Evolutionary conservation across 2,797 vertebrate species (phyloP).

Genomic region (Manis crassicaudata): DNA sequence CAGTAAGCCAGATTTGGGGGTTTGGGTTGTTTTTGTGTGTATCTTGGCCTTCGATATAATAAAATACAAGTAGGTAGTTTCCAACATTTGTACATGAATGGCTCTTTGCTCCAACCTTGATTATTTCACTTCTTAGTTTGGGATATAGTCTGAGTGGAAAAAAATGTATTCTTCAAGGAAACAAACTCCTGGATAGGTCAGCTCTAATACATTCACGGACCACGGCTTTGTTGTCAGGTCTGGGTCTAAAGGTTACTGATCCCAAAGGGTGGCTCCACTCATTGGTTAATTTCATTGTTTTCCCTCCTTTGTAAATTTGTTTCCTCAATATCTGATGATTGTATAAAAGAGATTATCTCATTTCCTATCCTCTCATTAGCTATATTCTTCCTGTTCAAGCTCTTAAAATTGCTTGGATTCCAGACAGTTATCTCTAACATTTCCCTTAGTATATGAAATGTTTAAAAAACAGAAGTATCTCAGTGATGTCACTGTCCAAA

Average conservation of each 20-base stretch:
- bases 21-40: not conserved
- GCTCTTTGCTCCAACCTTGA: not conserved
- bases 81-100: not conserved
- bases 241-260: conserved; percentile 23
- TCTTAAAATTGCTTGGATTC: conserved; percentile 55
- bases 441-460: conserved; percentile 63
- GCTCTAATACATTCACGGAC: not conserved
- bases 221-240: not conserved
- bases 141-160: not conserved
- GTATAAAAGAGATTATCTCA: conserved; percentile 62
- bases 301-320: conserved; percentile 57
- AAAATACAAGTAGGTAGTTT: not conserved
- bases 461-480: conserved; percentile 59
- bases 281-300: conserved; percentile 63
- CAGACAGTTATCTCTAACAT: conserved; percentile 64
- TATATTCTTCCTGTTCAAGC: conserved; percentile 68
- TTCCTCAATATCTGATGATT: conserved; percentile 70
- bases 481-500: conserved; percentile 50
- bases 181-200: not conserved
- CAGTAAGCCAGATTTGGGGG: not conserved
- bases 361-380: conserved; percentile 71
- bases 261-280: conserved; percentile 29
- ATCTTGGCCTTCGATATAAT: not conserved
- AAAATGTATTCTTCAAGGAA: not conserved
- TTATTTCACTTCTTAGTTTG: not conserved